Conservation (phyloP, 2,113 vertebrate genomes). For the Chionis minor region DNA sequence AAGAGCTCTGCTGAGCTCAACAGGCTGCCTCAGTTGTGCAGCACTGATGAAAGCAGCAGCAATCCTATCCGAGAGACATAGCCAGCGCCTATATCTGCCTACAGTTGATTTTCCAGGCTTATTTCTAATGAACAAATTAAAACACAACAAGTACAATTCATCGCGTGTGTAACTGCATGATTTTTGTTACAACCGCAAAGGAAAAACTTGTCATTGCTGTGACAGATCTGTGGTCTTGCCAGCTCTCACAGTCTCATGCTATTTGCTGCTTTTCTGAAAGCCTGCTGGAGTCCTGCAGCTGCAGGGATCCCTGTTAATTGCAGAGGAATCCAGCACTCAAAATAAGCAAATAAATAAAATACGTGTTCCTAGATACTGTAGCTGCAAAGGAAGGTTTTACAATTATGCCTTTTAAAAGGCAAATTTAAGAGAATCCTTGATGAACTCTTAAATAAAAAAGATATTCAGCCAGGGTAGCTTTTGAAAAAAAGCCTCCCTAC, state of each 20-base stretch:
- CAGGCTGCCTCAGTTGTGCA: background rate
- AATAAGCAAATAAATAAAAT: background rate
- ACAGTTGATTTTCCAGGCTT: background rate
- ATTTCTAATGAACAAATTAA: background rate
- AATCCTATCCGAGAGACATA: background rate
- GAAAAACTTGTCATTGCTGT: background rate
- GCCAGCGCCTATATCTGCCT: background rate
- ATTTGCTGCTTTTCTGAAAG: background rate
- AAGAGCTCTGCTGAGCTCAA: background rate
- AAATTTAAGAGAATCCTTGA: background rate
- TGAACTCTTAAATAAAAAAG: background rate
- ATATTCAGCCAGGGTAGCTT: background rate
- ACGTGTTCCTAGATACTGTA: background rate
- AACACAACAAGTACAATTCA: background rate
- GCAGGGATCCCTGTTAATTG: background rate
- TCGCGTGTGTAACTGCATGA: fast-evolving
- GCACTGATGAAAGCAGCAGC: background rate
- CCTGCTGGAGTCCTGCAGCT: background rate
- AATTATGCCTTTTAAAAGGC: background rate
- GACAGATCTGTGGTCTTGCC: background rate
- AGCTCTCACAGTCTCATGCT: background rate
- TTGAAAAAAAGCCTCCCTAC: background rate
- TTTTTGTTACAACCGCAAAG: background rate
- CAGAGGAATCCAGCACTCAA: background rate
- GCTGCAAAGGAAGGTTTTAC: background rate